Percentiles rank a stretch among this genome's conserved stretches.
Conservation (phyloP, 2,113 vertebrate species). For the Lampris incognitus region DNA sequence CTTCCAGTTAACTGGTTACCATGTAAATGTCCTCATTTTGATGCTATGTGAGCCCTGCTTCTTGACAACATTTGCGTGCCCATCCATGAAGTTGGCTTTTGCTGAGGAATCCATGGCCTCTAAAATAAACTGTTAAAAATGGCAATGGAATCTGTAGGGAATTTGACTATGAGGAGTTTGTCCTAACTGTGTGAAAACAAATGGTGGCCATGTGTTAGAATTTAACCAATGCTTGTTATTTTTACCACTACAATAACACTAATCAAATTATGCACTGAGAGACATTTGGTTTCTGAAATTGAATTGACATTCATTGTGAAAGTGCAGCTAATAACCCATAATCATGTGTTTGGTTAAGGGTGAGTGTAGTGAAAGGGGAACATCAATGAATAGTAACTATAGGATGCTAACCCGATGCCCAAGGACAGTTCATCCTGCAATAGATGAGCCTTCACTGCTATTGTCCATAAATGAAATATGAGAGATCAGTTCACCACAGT, state of each 20-base stretch:
- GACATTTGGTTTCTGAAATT: slow-evolving; percentile 34
- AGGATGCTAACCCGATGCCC: background rate
- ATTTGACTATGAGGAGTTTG: slow-evolving; percentile 13
- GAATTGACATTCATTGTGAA: slow-evolving; percentile 5
- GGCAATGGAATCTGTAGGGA: slow-evolving; percentile 24
- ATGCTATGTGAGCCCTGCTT: background rate
- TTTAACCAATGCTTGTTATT: slow-evolving; percentile 24
- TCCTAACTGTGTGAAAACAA: slow-evolving; percentile 34
- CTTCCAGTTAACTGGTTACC: too few species aligned
- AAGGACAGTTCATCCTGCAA: background rate
- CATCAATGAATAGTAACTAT: background rate
- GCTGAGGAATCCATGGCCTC: background rate
- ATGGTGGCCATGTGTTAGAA: slow-evolving; percentile 21
- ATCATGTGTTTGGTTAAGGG: too few species aligned
- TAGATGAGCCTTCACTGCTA: background rate
- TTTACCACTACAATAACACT: slow-evolving; percentile 25
- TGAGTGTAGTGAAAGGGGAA: background rate
- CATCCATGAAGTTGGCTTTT: background rate
- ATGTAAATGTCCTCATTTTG: too few species aligned
- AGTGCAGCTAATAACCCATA: too few species aligned
- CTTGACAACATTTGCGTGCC: background rate
- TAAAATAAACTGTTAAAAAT: slow-evolving; percentile 19
- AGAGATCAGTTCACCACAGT: background rate
- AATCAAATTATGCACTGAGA: slow-evolving; percentile 57
- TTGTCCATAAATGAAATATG: background rate